Evolutionary conservation across 1,140 invertebrate genomes (phyloP).

Genomic region (Macrobrachium nipponense): DNA sequence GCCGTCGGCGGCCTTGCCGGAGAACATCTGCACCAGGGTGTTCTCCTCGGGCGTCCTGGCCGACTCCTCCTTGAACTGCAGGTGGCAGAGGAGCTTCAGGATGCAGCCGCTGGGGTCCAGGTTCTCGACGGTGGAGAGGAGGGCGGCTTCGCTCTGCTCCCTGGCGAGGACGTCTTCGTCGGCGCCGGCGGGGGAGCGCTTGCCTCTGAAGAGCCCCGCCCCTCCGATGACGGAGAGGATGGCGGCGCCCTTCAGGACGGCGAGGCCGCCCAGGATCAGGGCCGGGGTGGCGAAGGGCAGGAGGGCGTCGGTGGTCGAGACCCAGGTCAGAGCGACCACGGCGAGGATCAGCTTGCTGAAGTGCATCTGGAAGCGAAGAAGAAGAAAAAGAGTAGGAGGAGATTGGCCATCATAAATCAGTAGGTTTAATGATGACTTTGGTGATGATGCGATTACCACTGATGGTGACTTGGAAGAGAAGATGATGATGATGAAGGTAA

Average conservation of each 20-base stretch:
- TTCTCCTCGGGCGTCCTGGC: constrained; percentile 5
- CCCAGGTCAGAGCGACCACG: neutral
- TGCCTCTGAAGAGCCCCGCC: neutral
- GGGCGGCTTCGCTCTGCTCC: neutral
- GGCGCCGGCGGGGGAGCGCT: neutral
- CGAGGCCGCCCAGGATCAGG: neutral
- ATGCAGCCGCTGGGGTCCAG: constrained; percentile 38
- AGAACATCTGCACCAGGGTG: constrained; percentile 32
- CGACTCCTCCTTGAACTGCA: constrained; percentile 27
- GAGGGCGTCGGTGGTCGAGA: neutral
- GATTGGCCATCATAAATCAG: too few relatives aligned
- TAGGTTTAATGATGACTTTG: too few relatives aligned
- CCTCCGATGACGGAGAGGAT: neutral
- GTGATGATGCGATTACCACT: too few relatives aligned
- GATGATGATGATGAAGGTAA: too few relatives aligned
- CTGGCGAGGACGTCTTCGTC: neutral
- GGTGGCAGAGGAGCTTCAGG: constrained; percentile 41
- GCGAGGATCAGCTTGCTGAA: constrained; percentile 11
- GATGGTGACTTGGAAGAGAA: too few relatives aligned
- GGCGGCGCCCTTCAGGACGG: neutral
- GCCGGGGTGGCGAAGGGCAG: too few relatives aligned
- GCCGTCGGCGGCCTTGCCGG: neutral
- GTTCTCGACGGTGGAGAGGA: constrained; percentile 20
- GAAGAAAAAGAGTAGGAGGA: too few relatives aligned
- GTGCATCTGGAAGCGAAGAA: constrained; percentile 10